phyloP scores from a whole-genome alignment of 1,140 invertebrate genomes.

The Procambarus virginalis region DNA sequence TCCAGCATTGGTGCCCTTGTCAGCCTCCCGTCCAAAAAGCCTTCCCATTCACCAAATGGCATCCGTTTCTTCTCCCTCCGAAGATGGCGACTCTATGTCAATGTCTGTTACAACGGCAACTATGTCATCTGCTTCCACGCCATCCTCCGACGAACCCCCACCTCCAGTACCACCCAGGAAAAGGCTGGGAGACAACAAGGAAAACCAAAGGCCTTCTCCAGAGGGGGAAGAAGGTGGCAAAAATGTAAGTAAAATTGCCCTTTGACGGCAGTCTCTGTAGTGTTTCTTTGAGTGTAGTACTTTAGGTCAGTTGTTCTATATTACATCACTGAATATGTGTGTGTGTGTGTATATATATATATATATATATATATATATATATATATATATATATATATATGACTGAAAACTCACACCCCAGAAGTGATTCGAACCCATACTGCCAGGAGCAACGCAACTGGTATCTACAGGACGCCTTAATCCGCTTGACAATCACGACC shows the following conservation, averaged over 20 bases:
- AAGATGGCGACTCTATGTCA: conserved; percentile 51
- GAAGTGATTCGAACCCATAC: too few species aligned
- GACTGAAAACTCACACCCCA: too few species aligned
- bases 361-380: too few species aligned
- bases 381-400: too few species aligned
- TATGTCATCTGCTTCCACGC: conserved; percentile 57
- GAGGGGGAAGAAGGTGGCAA: conserved; percentile 63
- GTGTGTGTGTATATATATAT: too few species aligned
- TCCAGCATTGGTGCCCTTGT: conserved; percentile 69
- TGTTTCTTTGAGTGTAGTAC: too few species aligned
- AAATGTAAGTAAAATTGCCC: conserved; percentile 36
- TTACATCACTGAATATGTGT: too few species aligned
- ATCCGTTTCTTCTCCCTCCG: conserved; percentile 42
- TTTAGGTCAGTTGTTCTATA: too few species aligned
- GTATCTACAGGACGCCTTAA: too few species aligned
- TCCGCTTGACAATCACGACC: too few species aligned
- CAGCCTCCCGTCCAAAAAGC: conserved; percentile 71
- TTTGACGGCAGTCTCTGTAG: too few species aligned
- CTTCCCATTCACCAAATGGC: conserved; percentile 71
- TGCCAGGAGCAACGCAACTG: too few species aligned
- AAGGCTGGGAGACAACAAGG: conserved; percentile 76
- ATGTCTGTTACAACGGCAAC: conserved; percentile 65
- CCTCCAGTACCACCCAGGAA: conserved; percentile 79
- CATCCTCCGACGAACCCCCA: conserved; percentile 70
- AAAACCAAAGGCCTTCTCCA: conserved; percentile 72